A percentile compares a stretch with the other conserved stretches of the same genome.
These are phyloP conservation scores for Tupaia tana DNA, from an alignment of 2,113 vertebrate species.

Conservation along the genomic window DNA sequence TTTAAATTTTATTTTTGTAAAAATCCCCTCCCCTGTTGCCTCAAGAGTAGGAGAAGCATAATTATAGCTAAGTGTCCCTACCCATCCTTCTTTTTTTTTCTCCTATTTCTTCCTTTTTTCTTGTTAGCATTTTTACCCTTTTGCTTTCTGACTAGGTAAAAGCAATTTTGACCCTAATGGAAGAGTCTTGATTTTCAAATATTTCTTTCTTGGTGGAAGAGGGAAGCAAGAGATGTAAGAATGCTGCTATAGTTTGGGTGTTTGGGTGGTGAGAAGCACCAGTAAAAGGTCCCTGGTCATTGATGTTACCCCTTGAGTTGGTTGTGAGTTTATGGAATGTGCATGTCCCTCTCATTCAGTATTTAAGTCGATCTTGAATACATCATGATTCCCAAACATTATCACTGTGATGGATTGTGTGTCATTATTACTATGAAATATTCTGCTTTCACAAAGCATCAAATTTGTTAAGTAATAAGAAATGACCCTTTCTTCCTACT, in stretches of 20 bases:
- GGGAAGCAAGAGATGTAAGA: background rate
- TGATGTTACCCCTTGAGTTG: background rate
- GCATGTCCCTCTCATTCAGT: background rate
- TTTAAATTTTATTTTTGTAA: constrained; percentile 2
- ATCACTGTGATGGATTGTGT: background rate
- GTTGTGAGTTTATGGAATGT: background rate
- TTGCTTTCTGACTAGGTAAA: background rate
- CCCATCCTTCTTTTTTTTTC: background rate
- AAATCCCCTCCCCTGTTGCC: background rate
- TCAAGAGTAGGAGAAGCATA: background rate
- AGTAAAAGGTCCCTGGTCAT: background rate
- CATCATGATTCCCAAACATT: background rate
- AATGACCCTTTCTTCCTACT: background rate
- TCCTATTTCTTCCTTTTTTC: background rate
- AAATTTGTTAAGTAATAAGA: background rate
- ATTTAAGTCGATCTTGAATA: background rate
- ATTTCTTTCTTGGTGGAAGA: background rate
- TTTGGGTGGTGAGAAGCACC: background rate
- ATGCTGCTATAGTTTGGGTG: background rate
- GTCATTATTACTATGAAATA: background rate
- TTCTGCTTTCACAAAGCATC: background rate
- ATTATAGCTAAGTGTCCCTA: background rate
- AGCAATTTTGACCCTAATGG: background rate
- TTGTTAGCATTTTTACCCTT: background rate
- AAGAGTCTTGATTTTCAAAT: constrained; percentile 16